Conservation (phyloP, 2,113 vertebrate genomes). For the rabbit (Oryctolagus cuniculus) region DNA sequence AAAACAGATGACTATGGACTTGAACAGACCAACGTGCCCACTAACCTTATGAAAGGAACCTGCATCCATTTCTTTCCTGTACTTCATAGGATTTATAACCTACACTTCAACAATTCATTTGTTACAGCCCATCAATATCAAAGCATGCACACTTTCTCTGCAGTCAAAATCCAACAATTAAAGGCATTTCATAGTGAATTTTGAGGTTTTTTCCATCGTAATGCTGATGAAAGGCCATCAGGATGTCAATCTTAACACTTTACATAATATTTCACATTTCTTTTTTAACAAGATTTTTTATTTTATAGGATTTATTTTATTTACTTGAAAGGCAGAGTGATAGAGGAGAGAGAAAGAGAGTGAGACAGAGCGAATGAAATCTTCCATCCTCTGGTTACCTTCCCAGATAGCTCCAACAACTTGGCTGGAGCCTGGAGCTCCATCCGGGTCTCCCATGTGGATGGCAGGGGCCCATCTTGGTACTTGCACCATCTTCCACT, state of each 20-base stretch:
- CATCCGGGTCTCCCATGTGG: too few relatives aligned
- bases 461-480: too few relatives aligned
- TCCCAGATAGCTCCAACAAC: too few relatives aligned
- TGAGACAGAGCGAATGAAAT: too few relatives aligned
- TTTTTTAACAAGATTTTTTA: too few relatives aligned
- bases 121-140: background rate
- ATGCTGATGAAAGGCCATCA: background rate
- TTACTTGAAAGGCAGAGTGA: too few relatives aligned
- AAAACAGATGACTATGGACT: background rate
- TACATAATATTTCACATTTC: constrained; percentile 18
- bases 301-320: too few relatives aligned
- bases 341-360: too few relatives aligned
- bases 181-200: background rate
- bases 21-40: background rate
- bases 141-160: background rate
- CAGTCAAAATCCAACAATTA: background rate
- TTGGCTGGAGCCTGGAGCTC: too few relatives aligned
- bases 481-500: too few relatives aligned
- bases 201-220: background rate
- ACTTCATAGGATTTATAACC: background rate
- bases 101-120: background rate
- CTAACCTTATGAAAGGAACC: constrained; percentile 17
- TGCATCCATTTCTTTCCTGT: background rate
- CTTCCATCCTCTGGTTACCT: too few relatives aligned
- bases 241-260: constrained; percentile 18